These are phyloP conservation scores for Gnatocerus cornutus DNA, from an alignment of 2,888 invertebrate genomes.

Conservation along the genomic window DNA sequence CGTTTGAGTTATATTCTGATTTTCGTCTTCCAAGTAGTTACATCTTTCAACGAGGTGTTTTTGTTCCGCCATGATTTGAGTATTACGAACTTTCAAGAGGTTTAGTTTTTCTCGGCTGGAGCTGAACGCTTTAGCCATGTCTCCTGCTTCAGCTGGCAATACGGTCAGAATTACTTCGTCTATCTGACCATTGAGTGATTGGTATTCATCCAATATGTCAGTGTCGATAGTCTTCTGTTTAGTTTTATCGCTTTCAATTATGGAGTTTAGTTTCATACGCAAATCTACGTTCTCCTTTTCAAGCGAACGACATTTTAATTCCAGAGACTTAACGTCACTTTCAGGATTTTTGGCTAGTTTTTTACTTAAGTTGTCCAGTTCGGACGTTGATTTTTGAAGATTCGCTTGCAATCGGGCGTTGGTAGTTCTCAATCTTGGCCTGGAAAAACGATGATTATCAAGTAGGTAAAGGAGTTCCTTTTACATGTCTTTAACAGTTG, in stretches of 20 bases:
- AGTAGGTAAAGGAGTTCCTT: not conserved
- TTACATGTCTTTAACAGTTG: not conserved
- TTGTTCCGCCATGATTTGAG: constrained; percentile 55
- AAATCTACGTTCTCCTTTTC: constrained; percentile 40
- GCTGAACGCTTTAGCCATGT: constrained; percentile 62
- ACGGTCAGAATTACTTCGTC: constrained; percentile 59
- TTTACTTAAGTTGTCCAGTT: constrained; percentile 54
- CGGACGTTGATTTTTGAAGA: constrained; percentile 54
- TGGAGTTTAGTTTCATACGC: constrained; percentile 37
- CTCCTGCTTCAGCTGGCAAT: constrained; percentile 62
- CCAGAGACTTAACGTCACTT: not conserved
- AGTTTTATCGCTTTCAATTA: constrained; percentile 12
- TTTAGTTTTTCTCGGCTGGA: constrained; percentile 63
- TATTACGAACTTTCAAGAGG: constrained; percentile 56
- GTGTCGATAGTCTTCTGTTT: constrained; percentile 55
- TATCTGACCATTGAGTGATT: constrained; percentile 60
- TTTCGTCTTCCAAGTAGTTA: constrained; percentile 50
- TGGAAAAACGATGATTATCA: not conserved
- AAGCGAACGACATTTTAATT: not conserved
- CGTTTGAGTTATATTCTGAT: constrained; percentile 46
- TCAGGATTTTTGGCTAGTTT: constrained; percentile 51
- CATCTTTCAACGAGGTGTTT: constrained; percentile 48
- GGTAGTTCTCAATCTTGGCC: constrained; percentile 53
- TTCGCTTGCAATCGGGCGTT: constrained; percentile 58
- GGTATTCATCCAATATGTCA: constrained; percentile 60